Evolutionary conservation across 2,888 invertebrate species (phyloP).

Genomic region (Lymantria monacha): DNA sequence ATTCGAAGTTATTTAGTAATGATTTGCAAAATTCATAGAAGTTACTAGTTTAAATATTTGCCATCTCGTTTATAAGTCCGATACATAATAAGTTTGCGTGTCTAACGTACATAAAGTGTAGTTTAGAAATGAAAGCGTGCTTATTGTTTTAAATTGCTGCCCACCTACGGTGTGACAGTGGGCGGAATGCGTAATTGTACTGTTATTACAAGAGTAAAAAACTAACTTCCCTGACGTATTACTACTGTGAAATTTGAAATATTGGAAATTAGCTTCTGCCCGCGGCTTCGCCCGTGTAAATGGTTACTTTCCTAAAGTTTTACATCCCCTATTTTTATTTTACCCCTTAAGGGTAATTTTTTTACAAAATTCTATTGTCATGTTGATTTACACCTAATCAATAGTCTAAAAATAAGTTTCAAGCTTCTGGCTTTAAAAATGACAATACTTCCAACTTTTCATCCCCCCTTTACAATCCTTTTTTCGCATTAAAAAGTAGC

Average conservation of each 20-base stretch:
- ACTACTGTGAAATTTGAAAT: neutral
- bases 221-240: neutral
- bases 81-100: slow-evolving; percentile 56
- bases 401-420: no score
- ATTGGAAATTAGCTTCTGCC: neutral
- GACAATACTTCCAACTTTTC: no score
- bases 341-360: no score
- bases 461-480: no score
- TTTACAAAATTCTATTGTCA: no score
- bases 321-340: no score
- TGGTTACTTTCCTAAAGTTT: no score
- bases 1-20: neutral
- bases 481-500: no score
- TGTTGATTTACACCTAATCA: no score
- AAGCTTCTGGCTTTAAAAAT: no score
- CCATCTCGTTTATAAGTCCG: slow-evolving; percentile 42
- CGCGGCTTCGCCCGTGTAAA: no score
- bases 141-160: slow-evolving; percentile 79
- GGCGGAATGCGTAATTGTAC: slow-evolving; percentile 54
- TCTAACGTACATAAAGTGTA: slow-evolving; percentile 60
- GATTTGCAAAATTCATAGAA: neutral
- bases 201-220: slow-evolving; percentile 29
- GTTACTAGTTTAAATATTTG: slow-evolving; percentile 31
- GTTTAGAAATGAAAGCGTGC: slow-evolving; percentile 64
- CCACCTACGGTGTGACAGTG: slow-evolving; percentile 71